These are phyloP conservation scores for Dissostichus mawsoni DNA, from an alignment of 2,113 vertebrate species.

Conservation along the genomic window DNA sequence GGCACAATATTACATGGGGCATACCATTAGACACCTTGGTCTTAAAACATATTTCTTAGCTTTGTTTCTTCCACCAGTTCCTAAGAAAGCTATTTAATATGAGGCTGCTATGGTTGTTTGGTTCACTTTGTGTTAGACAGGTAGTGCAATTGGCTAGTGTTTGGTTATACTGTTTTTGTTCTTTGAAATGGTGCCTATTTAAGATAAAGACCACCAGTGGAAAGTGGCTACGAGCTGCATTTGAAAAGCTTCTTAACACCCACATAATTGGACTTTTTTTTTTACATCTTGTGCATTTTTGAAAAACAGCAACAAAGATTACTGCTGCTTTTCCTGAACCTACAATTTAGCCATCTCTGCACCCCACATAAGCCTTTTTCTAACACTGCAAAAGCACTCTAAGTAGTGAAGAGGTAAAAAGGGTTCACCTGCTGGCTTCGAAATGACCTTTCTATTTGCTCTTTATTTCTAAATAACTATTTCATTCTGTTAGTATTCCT, in stretches of 20 bases:
- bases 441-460: background rate
- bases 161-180: background rate
- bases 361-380: background rate
- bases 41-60: background rate
- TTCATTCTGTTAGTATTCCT: too few species aligned
- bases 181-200: background rate
- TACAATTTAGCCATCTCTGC: background rate
- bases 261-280: constrained; percentile 22
- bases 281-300: background rate
- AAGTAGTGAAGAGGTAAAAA: background rate
- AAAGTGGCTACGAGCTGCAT: constrained; percentile 11
- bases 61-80: background rate
- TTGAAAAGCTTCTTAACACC: constrained; percentile 6
- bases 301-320: background rate
- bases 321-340: background rate
- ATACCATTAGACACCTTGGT: background rate
- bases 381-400: background rate
- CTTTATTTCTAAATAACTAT: background rate
- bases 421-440: background rate
- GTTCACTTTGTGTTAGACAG: background rate
- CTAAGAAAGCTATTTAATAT: background rate
- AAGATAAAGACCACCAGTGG: background rate
- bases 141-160: constrained; percentile 7
- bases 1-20: too few species aligned
- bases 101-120: constrained; percentile 4